These are phyloP conservation scores for Eurystomus glaucurus DNA, from an alignment of 2,797 vertebrate genomes.

Conservation along the genomic window DNA sequence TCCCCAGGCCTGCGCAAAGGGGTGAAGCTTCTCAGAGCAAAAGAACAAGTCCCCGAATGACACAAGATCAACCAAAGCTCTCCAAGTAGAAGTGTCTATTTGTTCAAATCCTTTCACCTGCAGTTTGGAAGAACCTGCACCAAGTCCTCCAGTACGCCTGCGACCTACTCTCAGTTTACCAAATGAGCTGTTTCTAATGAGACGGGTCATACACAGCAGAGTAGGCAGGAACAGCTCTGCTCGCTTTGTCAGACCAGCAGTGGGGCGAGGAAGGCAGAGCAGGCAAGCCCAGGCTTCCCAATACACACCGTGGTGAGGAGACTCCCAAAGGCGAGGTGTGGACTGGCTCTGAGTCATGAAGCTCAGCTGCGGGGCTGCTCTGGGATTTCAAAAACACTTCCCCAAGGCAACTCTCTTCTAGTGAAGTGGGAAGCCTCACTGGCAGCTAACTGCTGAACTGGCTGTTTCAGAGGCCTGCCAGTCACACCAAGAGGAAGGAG, in stretches of 20 bases:
- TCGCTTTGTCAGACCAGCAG: not conserved
- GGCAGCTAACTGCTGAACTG: not conserved
- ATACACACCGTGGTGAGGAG: not conserved
- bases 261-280: not conserved
- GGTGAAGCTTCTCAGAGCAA: not conserved
- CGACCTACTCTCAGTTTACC: not conserved
- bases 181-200: accelerated
- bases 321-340: not conserved
- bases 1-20: accelerated
- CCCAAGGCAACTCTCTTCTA: not conserved
- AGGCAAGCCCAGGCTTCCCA: not conserved
- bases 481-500: not conserved
- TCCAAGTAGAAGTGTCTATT: not conserved
- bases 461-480: not conserved
- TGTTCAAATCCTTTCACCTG: not conserved
- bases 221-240: not conserved
- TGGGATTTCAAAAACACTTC: not conserved
- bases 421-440: not conserved
- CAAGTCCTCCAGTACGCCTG: not conserved
- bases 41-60: not conserved
- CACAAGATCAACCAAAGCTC: not conserved
- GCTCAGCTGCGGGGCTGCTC: accelerated
- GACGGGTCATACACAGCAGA: not conserved
- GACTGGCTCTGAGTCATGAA: not conserved
- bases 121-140: not conserved